Evolutionary conservation across 2,888 invertebrate species (phyloP), one percentile per base, ranked within the genome.

Genomic region (Stramonita haemastoma): DNA sequence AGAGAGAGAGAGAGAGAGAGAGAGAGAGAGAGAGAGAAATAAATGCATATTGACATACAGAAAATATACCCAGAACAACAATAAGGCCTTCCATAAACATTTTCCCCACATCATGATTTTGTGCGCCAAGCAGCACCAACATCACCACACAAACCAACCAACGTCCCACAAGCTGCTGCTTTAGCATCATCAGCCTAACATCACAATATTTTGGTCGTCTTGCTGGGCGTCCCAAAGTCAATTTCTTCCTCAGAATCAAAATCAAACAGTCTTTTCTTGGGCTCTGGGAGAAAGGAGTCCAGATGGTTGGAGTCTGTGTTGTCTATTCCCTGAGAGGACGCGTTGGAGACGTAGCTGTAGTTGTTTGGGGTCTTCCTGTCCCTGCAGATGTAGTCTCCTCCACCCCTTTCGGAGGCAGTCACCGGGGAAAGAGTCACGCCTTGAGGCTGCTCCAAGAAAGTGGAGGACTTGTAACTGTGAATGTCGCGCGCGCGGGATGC

Each of bases 191-290:
- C 79, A 22, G 6, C n/a, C 8, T 29, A 34, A 17, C 29, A 26
- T 86, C 60, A 89, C 79, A 81, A 79, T 29, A 89, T 88, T 34
- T 92, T 92, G 79, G 93, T 93, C 8, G 94, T 86, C 90, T 94
- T 94, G 34, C 93, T 93, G 19, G 94, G 94, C 87, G 93, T 94
- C 26, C 85, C 66, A 36, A 93, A 89, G 32, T 89, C 84, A 91
- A 93, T 88, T 85, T 94, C 93, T 22, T 93, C 87, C 84, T 94
- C 93, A 90, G 93, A 93, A 29, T 92, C 92, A 46, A 91, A 93
- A 29, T 92, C 91, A 91, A 94, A 94, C 86, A 94, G 92, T 90
- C 94, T 91, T 90, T 93, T 94, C 91, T 94, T 94, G 46, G 94
- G 94, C 87, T 94, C 94, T 66, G 94, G 93, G 6, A 94, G 90